A percentile compares a stretch with the other conserved stretches of the same genome.
Evolutionary conservation across 1,140 invertebrate genomes (phyloP).

Genomic region (Probaryconus sp.): DNA sequence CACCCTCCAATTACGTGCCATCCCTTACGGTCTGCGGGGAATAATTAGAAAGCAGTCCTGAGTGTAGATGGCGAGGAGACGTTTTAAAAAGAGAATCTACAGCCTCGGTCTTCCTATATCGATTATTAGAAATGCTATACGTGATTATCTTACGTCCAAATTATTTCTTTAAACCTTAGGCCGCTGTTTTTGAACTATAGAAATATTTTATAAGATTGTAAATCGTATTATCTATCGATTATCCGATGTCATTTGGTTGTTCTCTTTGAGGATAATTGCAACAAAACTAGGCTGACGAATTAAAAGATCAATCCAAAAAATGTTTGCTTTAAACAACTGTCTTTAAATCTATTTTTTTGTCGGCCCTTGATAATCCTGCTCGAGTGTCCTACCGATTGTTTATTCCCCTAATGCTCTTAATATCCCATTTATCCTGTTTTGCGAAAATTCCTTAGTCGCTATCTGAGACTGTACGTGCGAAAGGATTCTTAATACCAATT

Average conservation of each 20-base stretch:
- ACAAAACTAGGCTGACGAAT: too few species aligned
- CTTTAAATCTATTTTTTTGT: too few species aligned
- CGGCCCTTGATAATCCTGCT: too few species aligned
- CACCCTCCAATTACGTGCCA: constrained; percentile 75
- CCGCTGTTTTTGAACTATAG: too few species aligned
- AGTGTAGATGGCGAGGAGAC: constrained; percentile 62
- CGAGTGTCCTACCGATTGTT: constrained; percentile 6
- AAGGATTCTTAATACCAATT: constrained; percentile 61
- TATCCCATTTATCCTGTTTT: constrained; percentile 1
- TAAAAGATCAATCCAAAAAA: too few species aligned
- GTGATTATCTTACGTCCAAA: constrained; percentile 6
- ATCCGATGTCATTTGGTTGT: too few species aligned
- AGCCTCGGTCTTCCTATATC: constrained; percentile 37
- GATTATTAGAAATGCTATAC: constrained; percentile 45
- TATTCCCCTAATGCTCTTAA: constrained; percentile 18
- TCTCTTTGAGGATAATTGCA: too few species aligned
- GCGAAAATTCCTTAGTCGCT: constrained; percentile 14
- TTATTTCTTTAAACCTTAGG: too few species aligned
- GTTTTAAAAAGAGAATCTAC: constrained; percentile 56
- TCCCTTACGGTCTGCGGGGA: constrained; percentile 74
- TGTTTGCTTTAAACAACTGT: too few species aligned
- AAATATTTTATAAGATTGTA: too few species aligned
- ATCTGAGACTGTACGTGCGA: constrained; percentile 35
- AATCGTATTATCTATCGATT: too few species aligned
- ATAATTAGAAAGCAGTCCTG: constrained; percentile 76